These are phyloP conservation scores for Cygnus buccinator DNA, from an alignment of 2,113 vertebrate species.

Conservation along the genomic window DNA sequence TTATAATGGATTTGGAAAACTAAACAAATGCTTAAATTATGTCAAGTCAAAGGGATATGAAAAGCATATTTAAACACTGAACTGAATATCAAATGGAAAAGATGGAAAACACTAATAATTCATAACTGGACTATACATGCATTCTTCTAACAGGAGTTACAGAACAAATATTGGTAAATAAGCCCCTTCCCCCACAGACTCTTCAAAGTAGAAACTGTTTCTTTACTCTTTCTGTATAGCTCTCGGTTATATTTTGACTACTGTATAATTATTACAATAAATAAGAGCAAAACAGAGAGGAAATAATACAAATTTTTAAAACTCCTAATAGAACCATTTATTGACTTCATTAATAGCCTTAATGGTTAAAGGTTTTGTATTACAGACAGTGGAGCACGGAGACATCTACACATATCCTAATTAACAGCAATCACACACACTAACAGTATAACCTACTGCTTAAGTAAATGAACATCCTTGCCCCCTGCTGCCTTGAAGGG, in stretches of 20 bases:
- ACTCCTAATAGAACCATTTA: conserved; percentile 62
- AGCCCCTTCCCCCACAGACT: neutral
- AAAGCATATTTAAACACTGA: conserved; percentile 5
- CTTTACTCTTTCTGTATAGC: neutral
- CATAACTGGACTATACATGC: neutral
- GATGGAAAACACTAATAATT: neutral
- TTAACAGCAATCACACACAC: conserved; percentile 85
- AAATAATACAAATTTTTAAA: neutral
- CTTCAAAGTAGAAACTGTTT: neutral
- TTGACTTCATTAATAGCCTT: conserved; percentile 79
- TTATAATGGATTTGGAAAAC: conserved; percentile 14
- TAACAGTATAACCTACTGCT: conserved; percentile 86
- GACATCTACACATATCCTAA: conserved; percentile 77
- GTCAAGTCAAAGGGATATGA: neutral
- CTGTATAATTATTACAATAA: neutral
- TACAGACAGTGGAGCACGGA: conserved; percentile 70
- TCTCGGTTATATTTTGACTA: neutral
- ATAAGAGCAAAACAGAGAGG: conserved; percentile 38
- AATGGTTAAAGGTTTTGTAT: conserved; percentile 74
- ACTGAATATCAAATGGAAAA: neutral
- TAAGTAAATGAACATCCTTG: conserved; percentile 86
- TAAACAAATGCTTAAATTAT: neutral
- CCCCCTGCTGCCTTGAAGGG: conserved; percentile 81
- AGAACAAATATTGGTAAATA: neutral
- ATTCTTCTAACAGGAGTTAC: neutral